Evolutionary conservation across 2,888 invertebrate species (phyloP), one percentile per base, ranked within the genome.

Genomic region (Troglohyphantes excavatus): DNA sequence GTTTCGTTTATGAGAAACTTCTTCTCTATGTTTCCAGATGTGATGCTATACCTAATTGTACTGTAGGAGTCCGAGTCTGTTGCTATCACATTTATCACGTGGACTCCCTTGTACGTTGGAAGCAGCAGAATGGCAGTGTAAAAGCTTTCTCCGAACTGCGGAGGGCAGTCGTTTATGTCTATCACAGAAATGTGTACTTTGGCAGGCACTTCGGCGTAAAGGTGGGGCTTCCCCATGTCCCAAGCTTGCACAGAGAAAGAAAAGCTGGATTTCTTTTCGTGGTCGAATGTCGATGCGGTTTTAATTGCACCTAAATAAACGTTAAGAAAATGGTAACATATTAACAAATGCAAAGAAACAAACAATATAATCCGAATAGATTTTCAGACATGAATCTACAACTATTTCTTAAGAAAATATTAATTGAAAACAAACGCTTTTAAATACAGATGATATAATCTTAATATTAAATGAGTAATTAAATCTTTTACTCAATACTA

Each of bases 111-210:
- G 93, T 96, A 97, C 0, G 97, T 97, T 21, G 98, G 98, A 91
- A 97, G 93, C 89, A 97, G 94, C 75, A 98, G 94, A 0, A 96
- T 96, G 0, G 96, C 95, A 92, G 96, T 96, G 93, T 97, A 97
- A 79, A 95, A 94, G 17, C 95, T 93, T 88, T 95, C 95, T 9
- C 95, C 94, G 94, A 98, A 98, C 79, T 94, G 94, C 2, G 98
- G 98, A n/a, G 97, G 96, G 92, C 97, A 97, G 93, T 98, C 98
- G 94, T 98, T 98, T 6, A 97, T 96, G 94, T 98, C 97, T 75
- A 92, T 95, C 39, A 98, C 96, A 86, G 94, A 94, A 29, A 99
- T 96, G 91, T 95, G 94, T 17, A 99, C 97, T 90, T 95, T 95
- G 0, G 98, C 98, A 13, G 96, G 95, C 83, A 95, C 96, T 92